Conservation (phyloP, 2,113 vertebrate genomes). For the Odocoileus hemionus region DNA sequence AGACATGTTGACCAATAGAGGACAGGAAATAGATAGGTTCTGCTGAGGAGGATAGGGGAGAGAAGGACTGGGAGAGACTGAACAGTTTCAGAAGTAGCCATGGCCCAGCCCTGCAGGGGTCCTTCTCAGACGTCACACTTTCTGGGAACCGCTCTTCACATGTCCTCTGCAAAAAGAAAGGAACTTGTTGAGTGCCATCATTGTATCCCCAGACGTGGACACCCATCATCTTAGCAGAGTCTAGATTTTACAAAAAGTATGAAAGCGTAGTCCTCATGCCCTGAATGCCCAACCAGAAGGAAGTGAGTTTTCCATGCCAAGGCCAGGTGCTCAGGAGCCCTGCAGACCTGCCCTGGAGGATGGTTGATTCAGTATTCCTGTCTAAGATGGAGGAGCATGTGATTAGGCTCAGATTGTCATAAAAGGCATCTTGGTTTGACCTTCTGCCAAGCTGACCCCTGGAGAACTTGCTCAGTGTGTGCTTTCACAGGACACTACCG, state of each 20-base stretch:
- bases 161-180: neutral
- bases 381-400: neutral
- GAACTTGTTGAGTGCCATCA: neutral
- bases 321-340: fast-evolving
- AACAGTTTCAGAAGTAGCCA: neutral
- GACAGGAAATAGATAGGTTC: neutral
- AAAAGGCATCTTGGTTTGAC: neutral
- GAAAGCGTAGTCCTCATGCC: too few relatives aligned
- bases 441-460: too few relatives aligned
- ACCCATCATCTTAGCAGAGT: too few relatives aligned
- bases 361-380: neutral
- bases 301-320: neutral
- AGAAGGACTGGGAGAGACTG: neutral
- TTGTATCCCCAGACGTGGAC: neutral
- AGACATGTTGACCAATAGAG: neutral
- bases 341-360: neutral
- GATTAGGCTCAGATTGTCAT: fast-evolving
- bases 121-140: neutral
- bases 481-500: fast-evolving
- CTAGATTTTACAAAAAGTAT: too few relatives aligned
- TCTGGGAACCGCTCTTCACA: neutral
- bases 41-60: neutral
- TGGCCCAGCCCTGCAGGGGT: neutral
- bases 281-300: too few relatives aligned
- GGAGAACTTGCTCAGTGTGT: neutral